Conservation (phyloP, 2,113 vertebrate genomes). For the Hepsetus odoe region DNA sequence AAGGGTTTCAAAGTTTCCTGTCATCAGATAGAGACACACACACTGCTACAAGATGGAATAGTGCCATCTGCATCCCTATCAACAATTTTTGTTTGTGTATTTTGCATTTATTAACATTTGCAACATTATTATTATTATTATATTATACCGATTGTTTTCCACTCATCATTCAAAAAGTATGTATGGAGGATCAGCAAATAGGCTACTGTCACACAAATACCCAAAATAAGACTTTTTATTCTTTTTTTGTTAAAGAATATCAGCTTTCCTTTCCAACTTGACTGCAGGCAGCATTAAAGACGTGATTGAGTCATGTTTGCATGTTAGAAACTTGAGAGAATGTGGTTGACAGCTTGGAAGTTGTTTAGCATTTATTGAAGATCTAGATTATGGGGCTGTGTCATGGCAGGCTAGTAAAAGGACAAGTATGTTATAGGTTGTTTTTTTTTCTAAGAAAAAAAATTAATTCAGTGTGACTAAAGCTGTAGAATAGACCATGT, state of each 20-base stretch:
- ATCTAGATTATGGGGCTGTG: not conserved
- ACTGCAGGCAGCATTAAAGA: slow-evolving; percentile 65
- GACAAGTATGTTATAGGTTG: no score
- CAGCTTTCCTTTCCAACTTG: slow-evolving; percentile 18
- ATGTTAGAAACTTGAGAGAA: slow-evolving; percentile 25
- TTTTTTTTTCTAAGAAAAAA: no score
- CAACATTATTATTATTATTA: slow-evolving; percentile 18
- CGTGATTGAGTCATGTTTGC: slow-evolving; percentile 25
- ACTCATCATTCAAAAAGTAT: not conserved
- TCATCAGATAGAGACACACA: slow-evolving; percentile 20
- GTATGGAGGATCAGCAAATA: not conserved
- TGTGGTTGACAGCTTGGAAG: not conserved
- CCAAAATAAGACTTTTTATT: slow-evolving; percentile 13
- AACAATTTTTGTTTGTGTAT: slow-evolving; percentile 24
- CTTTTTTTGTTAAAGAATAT: slow-evolving; percentile 2
- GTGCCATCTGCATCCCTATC: slow-evolving; percentile 50
- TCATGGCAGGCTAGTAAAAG: not conserved
- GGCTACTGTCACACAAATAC: slow-evolving; percentile 8
- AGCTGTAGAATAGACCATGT: not conserved
- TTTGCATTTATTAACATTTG: slow-evolving; percentile 47
- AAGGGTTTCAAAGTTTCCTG: slow-evolving; percentile 56
- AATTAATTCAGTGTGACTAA: not conserved
- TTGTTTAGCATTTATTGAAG: slow-evolving; percentile 4
- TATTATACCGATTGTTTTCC: slow-evolving; percentile 5
- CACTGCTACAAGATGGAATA: slow-evolving; percentile 46